Percentiles rank a stretch among this genome's conserved stretches.
phyloP scores from a whole-genome alignment of 1,140 invertebrate genomes.

The Zaprionus camerounensis region DNA sequence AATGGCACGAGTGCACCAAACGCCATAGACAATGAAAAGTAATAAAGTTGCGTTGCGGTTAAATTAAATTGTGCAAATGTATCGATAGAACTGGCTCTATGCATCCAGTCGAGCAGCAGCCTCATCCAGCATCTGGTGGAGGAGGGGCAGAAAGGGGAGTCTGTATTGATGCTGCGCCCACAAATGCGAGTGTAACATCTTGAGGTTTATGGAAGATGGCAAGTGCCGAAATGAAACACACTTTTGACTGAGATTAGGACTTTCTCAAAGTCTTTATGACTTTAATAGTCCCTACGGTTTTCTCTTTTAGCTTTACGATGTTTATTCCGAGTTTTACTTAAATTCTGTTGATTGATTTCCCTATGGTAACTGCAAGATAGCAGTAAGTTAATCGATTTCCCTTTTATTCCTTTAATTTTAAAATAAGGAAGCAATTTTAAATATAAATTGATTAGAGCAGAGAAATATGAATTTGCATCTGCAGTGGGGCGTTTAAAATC shows the following conservation, averaged over 20 bases:
- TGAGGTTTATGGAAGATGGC: slow-evolving; percentile 22
- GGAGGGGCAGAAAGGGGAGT: not conserved
- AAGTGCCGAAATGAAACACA: not conserved
- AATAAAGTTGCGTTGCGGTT: slow-evolving; percentile 79
- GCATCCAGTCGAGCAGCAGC: slow-evolving; percentile 20
- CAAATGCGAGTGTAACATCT: slow-evolving; percentile 6
- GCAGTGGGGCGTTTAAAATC: not conserved
- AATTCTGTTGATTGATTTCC: not conserved
- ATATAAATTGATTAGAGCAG: not conserved
- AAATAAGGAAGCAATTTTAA: not conserved
- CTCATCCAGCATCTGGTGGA: not conserved
- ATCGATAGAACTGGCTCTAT: slow-evolving; percentile 70
- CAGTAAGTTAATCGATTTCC: not conserved
- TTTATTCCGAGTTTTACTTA: not conserved
- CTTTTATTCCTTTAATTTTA: not conserved
- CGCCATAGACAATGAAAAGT: slow-evolving; percentile 56
- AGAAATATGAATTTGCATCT: not conserved
- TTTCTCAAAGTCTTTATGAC: not conserved
- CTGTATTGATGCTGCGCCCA: not conserved
- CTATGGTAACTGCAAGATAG: not conserved
- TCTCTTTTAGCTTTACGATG: not conserved
- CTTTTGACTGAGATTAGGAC: not conserved
- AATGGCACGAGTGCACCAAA: slow-evolving; percentile 58
- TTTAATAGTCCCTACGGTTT: not conserved
- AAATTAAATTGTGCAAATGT: slow-evolving; percentile 81